Evolutionary conservation across 2,113 vertebrate genomes (phyloP).

Genomic region (Syngnathus scovelli): DNA sequence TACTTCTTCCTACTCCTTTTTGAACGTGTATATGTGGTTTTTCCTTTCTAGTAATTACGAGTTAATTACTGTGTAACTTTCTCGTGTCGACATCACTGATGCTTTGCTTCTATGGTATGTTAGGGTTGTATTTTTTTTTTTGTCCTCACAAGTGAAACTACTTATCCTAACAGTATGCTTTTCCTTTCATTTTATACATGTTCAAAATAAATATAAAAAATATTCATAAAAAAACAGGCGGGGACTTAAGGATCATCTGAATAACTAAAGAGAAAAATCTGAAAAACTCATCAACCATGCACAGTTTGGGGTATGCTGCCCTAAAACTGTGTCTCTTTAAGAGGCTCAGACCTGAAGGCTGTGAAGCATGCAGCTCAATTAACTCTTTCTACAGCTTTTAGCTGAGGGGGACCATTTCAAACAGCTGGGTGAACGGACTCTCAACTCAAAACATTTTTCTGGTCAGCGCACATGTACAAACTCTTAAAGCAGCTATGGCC

Average conservation of each 20-base stretch:
- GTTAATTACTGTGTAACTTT: too few relatives aligned
- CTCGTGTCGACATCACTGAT: too few relatives aligned
- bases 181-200: too few relatives aligned
- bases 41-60: too few relatives aligned
- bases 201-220: not conserved
- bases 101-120: too few relatives aligned
- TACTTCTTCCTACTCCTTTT: too few relatives aligned
- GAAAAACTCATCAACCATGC: constrained; percentile 61
- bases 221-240: constrained; percentile 17
- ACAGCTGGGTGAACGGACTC: constrained; percentile 42
- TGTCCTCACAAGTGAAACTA: too few relatives aligned
- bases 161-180: too few relatives aligned
- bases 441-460: constrained; percentile 51
- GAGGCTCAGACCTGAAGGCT: constrained; percentile 60
- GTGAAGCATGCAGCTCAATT: constrained; percentile 73
- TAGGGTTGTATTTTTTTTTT: too few relatives aligned
- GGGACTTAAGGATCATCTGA: constrained; percentile 60
- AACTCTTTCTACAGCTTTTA: constrained; percentile 70
- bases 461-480: constrained; percentile 55
- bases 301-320: constrained; percentile 57
- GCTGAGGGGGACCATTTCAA: constrained; percentile 33
- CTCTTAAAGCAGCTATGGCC: constrained; percentile 26
- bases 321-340: constrained; percentile 44
- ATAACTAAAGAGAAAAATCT: constrained; percentile 58
- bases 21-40: too few relatives aligned